Evolutionary conservation across 2,797 vertebrate species (phyloP), one percentile per base, ranked within the genome.

Genomic region (Eulemur mongoz): DNA sequence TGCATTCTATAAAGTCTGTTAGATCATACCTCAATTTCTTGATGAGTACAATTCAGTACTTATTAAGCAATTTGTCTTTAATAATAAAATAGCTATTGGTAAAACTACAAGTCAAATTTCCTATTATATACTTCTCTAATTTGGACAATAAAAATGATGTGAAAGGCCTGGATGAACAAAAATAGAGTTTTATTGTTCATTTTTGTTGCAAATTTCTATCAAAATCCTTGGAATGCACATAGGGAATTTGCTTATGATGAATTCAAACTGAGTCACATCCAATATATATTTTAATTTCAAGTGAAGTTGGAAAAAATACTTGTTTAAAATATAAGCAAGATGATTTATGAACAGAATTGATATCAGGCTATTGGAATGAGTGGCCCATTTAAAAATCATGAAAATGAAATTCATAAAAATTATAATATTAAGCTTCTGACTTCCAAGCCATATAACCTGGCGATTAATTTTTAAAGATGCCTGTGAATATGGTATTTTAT

Each of bases 281-380:
- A 88, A 32, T 43, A 73, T 85, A 89, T 91, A 79, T 90, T 84
- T 72, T 70, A 65, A 59, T 90, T 84, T 87, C 40, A 91, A 91
- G 17, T 84, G 38, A 93, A 75, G 6, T 52, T 70, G 70, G 17
- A 40, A 63, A 45, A 73, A 22, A 17, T 7, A 65, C 0, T 48
- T 40, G 27, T 65, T 81, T 75, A 43, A 61, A 65, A n/a, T 50
- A 14, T 50, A n/a, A 45, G 23, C 6, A 89, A n/a, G 7, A 7
- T 10, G 27, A 48, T 92, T 90, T 91, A 79, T 54, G 7, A 78
- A 61, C 15, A 50, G n/a, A 88, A 61, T 76, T n/a, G 13, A 20
- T 48, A 69, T 79, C 20, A 15, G 7, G 8, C 35, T 81, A 61
- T 76, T 70, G 45, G 23, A 57, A 65, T 87, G 4, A 87, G 40